A percentile compares a stretch with the other conserved stretches of the same genome.
These are phyloP conservation scores for Platycercus adscitus DNA, from an alignment of 2,113 vertebrate genomes.

Conservation along the genomic window DNA sequence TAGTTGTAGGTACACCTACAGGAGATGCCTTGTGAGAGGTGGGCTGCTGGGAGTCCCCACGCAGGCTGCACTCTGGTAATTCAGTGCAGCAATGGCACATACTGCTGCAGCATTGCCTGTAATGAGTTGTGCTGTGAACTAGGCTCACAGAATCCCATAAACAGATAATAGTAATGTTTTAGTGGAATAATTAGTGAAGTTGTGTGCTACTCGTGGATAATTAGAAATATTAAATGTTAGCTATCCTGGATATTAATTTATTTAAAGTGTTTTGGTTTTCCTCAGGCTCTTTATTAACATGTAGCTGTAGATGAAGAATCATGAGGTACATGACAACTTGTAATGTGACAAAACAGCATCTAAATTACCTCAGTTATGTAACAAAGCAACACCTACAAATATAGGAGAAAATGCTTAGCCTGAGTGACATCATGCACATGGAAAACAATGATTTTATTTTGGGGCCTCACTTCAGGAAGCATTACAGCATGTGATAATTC, in stretches of 20 bases:
- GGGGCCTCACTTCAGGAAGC: neutral
- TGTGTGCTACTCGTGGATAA: constrained; percentile 1
- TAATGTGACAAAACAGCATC: neutral
- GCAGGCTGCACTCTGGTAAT: neutral
- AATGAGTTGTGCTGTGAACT: neutral
- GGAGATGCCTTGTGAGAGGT: neutral
- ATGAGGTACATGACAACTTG: neutral
- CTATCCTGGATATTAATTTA: constrained; percentile 19
- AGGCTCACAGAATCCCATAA: neutral
- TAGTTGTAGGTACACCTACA: neutral
- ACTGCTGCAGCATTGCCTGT: neutral
- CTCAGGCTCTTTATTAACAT: neutral
- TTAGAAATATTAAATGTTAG: constrained; percentile 33
- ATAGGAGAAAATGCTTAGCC: neutral
- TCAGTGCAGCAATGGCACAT: neutral
- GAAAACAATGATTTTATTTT: neutral
- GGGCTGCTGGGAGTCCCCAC: neutral
- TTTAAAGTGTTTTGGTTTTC: neutral
- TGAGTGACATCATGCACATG: neutral
- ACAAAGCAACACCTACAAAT: constrained; percentile 22
- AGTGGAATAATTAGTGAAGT: neutral
- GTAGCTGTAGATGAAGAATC: neutral
- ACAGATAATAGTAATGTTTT: neutral
- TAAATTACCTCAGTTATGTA: neutral
- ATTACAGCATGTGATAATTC: accelerated